phyloP scores from a whole-genome alignment of 2,113 vertebrate species.

The Podarcis muralis region DNA sequence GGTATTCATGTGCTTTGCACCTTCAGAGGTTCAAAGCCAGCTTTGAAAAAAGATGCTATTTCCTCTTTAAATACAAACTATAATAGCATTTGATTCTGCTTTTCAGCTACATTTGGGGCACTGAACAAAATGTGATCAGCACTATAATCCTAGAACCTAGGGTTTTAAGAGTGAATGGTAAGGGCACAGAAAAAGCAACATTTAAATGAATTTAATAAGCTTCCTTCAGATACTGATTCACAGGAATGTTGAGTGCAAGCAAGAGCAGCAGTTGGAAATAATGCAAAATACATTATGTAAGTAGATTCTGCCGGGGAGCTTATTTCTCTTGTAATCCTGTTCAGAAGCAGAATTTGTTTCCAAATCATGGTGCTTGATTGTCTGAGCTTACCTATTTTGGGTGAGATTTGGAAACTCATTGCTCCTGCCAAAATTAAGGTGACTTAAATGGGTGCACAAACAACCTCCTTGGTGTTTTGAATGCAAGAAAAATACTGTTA shows the following conservation, averaged over 20 bases:
- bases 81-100: background rate
- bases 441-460: background rate
- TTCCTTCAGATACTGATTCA: conserved; percentile 16
- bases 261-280: background rate
- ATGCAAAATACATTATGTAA: conserved; percentile 8
- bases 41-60: background rate
- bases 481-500: background rate
- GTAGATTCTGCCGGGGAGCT: background rate
- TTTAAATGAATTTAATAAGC: background rate
- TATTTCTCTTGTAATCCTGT: background rate
- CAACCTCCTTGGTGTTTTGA: background rate
- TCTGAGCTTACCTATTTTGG: background rate
- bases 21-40: background rate
- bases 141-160: conserved; percentile 54
- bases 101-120: conserved; percentile 37
- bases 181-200: conserved; percentile 1
- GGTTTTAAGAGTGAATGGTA: background rate
- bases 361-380: background rate
- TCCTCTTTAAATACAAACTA: background rate
- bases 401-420: background rate
- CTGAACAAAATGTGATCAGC: conserved; percentile 26
- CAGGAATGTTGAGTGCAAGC: background rate
- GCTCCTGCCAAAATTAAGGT: background rate
- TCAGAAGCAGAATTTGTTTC: background rate
- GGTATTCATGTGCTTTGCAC: background rate